Percentiles rank a stretch among this genome's conserved stretches.
Conservation (phyloP, 2,888 invertebrate genomes). For the Monopis laevigella region DNA sequence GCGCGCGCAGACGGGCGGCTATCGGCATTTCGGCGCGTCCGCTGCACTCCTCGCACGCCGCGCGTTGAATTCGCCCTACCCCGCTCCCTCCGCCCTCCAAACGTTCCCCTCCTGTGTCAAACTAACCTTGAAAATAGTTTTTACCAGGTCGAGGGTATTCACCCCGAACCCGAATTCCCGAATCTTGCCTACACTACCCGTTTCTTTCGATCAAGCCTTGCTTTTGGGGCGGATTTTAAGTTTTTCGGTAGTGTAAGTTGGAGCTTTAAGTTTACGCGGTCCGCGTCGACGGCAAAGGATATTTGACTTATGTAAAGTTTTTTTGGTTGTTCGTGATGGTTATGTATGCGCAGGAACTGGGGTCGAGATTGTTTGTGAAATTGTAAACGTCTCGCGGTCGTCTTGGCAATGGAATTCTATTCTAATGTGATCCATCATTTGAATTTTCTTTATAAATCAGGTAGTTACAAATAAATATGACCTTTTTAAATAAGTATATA, state of each 20-base stretch:
- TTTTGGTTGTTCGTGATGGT: constrained; percentile 49
- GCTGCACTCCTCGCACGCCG: constrained; percentile 34
- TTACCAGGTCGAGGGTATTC: constrained; percentile 65
- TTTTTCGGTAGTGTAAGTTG: constrained; percentile 33
- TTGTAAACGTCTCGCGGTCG: constrained; percentile 20
- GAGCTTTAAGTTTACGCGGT: constrained; percentile 39
- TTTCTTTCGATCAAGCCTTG: background rate
- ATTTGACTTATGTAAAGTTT: constrained; percentile 54
- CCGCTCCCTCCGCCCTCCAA: constrained; percentile 23
- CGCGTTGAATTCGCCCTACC: constrained; percentile 57
- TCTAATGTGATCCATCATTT: too few species aligned
- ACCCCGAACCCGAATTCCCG: constrained; percentile 64
- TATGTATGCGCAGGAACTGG: constrained; percentile 23
- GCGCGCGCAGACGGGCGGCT: constrained; percentile 30
- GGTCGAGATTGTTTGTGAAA: constrained; percentile 46
- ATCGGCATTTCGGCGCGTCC: constrained; percentile 64
- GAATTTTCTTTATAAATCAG: too few species aligned
- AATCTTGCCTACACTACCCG: constrained; percentile 42
- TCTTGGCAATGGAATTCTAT: constrained; percentile 11
- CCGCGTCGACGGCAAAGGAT: constrained; percentile 49
- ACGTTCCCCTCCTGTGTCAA: constrained; percentile 53
- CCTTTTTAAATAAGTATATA: too few species aligned
- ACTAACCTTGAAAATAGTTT: constrained; percentile 68
- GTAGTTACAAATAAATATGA: too few species aligned
- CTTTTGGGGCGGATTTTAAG: too few species aligned